Base-by-base conservation (phyloP, 2,888 invertebrate genomes). In the Clepsis dumicolana region DNA sequence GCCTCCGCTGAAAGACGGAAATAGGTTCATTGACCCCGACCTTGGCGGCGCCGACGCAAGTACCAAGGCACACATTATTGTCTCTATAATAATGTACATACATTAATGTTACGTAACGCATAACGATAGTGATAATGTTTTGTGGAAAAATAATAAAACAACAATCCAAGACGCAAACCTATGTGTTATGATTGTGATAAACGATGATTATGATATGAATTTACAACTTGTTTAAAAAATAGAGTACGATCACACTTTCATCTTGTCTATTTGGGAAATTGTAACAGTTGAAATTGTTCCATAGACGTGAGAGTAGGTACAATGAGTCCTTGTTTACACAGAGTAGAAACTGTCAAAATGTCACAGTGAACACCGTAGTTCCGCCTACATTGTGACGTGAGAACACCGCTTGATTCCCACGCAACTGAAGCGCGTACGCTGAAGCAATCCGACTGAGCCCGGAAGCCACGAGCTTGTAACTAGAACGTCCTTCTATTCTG, bases 1-100 rank as follows among this genome's bases (percentile, higher is more conserved):
- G 70, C 69, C 64, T 67, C 52, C 41, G 38, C 84, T 81, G 80
- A 87, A 88, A 88, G 82, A 86, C 87, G 89, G 84, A 89, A 88
- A 86, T 85, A 84, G 80, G 92, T 91, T 91, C 90, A 90, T 82
- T 74, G 88, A 89, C 87, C 90, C 83, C 86, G 89, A 92, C 92
- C 92, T 92, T 92, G 92, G 76, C 82, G 85, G 80, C 82, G 83
- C 78, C 86, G 85, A 82, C 85, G 84, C 56, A 63, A 62, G 67
- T 52, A 61, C 29, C 50, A 48, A 56, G 27, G 63, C 80, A 82
- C 82, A 82, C 76, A 79, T 77, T 84, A 86, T 85, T 87, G 85
- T 86, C 57, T 38, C 56, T 29, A 38, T 50, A 62, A 57, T 44
- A 35, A 12, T n/a, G 35, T 44, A 32, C 56, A 16, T 64, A 64